These are phyloP conservation scores for Corapipo altera DNA, from an alignment of 2,113 vertebrate species.

Conservation along the genomic window DNA sequence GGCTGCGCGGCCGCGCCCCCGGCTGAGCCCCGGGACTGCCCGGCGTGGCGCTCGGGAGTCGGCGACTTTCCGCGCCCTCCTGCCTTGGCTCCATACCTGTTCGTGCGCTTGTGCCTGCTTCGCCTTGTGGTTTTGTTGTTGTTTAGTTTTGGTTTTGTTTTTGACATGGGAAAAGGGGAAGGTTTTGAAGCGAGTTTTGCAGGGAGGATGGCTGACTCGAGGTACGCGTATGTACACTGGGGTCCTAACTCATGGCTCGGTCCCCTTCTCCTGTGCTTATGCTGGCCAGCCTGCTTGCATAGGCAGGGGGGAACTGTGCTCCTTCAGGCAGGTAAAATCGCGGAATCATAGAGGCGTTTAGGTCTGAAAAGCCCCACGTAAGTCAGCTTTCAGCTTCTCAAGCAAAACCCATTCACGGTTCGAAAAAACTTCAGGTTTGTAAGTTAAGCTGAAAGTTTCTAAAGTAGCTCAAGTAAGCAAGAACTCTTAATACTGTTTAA, in stretches of 20 bases:
- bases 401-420: not conserved
- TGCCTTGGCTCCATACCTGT: not conserved
- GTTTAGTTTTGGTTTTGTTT: not conserved
- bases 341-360: not conserved
- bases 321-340: not conserved
- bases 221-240: fast-evolving
- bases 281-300: not conserved
- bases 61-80: not conserved
- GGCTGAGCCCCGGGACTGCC: not conserved
- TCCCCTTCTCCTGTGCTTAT: not conserved
- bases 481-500: not conserved
- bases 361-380: not conserved
- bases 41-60: not conserved
- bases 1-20: not conserved
- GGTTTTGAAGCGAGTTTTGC: not conserved
- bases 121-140: not conserved
- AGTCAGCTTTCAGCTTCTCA: not conserved
- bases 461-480: not conserved
- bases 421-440: not conserved
- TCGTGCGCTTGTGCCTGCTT: not conserved
- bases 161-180: too few species aligned
- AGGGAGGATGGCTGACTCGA: not conserved
- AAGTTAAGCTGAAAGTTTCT: not conserved
- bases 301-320: fast-evolving
- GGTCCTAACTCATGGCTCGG: not conserved